phyloP scores from a whole-genome alignment of 1,140 invertebrate species.

The Harlomillsia oculata region DNA sequence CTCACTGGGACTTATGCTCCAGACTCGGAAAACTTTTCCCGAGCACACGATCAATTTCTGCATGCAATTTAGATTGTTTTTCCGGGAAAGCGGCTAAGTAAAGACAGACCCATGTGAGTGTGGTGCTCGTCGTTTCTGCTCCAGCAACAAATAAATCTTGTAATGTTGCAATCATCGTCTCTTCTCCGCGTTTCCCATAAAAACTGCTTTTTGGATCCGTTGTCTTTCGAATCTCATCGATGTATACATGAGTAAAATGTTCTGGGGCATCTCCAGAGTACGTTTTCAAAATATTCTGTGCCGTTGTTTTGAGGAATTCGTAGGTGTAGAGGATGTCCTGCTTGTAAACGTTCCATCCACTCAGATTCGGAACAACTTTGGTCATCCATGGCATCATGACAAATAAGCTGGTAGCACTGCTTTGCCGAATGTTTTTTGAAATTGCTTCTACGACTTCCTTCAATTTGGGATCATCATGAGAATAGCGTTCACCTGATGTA shows the following conservation, averaged over 20 bases:
- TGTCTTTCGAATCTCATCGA: constrained; percentile 18
- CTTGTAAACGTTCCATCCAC: constrained; percentile 1
- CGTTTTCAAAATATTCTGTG: not conserved
- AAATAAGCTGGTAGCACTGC: too few relatives aligned
- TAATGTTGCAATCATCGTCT: too few relatives aligned
- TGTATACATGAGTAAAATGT: constrained; percentile 17
- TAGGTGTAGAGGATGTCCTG: constrained; percentile 3
- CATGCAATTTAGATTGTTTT: constrained; percentile 4
- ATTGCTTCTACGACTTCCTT: constrained; percentile 12
- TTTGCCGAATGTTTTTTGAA: too few relatives aligned
- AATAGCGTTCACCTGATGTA: constrained; percentile 61
- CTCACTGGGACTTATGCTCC: too few relatives aligned
- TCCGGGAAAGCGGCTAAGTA: constrained; percentile 11
- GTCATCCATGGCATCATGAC: constrained; percentile 3
- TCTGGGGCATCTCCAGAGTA: constrained; percentile 1
- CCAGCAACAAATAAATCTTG: too few relatives aligned
- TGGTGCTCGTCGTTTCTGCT: constrained; percentile 44
- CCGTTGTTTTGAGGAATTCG: constrained; percentile 7
- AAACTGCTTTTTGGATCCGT: constrained; percentile 16
- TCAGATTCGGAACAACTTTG: not conserved
- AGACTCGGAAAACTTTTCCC: not conserved
- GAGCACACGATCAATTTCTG: constrained; percentile 20
- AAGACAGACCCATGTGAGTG: constrained; percentile 20
- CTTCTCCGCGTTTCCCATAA: constrained; percentile 18
- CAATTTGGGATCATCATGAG: constrained; percentile 37